Base-by-base conservation (phyloP, 1,140 invertebrate species). In the Diorhabda carinulata region DNA sequence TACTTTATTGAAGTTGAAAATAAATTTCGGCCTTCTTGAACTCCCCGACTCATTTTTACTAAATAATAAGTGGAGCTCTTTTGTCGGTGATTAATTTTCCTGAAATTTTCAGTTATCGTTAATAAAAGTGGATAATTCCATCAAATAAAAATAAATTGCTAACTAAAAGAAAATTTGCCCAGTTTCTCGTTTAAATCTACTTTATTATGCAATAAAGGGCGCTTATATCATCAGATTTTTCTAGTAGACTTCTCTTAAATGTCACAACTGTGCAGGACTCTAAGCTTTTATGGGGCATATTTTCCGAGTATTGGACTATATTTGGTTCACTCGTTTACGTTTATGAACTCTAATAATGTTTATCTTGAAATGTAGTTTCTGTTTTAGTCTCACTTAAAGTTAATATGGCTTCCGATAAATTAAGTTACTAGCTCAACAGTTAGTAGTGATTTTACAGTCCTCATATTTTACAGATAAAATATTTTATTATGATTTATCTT, bases 281-380 rank as follows among this genome's bases (percentile, higher is more conserved):
- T 52, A 2, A 52, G 47, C 47, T 52, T 52, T 52, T 52, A 52
- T 52, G 47, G 2, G 47, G 6, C 47, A 52, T 52, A 52, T 52
- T 52, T 52, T 52, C 47, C 47, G n/a, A 52, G 3, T 52, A 52
- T 52, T 52, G 47, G 47, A 52, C 47, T 52, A 52, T 52, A 52
- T n/a, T 52, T n/a, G 47, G 47, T n/a, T 52, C 47, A n/a, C 47
- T 52, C 47, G 47, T 52, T 52, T 52, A 52, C 47, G 47, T 52
- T 52, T 52, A 52, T 52, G 47, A 52, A 52, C 47, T 52, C 47
- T 52, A 52, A 52, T 52, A n/a, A 52, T 52, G 47, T 52, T 52
- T 52, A 52, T 52, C 47, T 52, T 8, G n/a, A 52, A 52, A 52
- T 52, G 47, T 52, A 52, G 47, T 52, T 52, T 52, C 6, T 52